Evolutionary conservation across 2,113 vertebrate genomes (phyloP).

Genomic region (Perca flavescens): DNA sequence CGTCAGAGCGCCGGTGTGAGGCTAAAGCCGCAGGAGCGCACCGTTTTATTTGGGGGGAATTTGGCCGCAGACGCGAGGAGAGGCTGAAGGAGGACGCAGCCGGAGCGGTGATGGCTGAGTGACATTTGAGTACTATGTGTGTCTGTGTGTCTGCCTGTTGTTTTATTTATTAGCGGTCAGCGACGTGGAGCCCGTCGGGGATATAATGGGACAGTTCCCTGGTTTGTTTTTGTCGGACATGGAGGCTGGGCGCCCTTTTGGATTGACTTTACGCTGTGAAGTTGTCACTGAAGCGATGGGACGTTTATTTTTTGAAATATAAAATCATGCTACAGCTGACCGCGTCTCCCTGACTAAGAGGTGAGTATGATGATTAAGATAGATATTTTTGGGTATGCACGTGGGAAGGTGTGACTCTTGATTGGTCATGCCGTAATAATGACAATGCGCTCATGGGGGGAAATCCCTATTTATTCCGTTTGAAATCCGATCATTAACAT

Average conservation of each 20-base stretch:
- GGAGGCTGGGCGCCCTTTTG: constrained; percentile 11
- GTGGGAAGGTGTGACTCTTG: constrained; percentile 1
- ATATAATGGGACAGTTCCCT: neutral
- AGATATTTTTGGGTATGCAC: neutral
- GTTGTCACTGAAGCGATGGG: constrained; percentile 21
- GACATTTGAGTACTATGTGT: constrained; percentile 32
- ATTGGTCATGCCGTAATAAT: constrained; percentile 8
- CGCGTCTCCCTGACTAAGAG: constrained; percentile 24
- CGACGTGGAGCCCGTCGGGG: neutral
- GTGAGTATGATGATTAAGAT: constrained; percentile 24
- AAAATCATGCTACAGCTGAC: constrained; percentile 11
- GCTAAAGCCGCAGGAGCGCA: constrained; percentile 11
- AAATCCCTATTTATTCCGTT: constrained; percentile 4
- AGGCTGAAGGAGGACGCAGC: constrained; percentile 56
- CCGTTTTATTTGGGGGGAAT: constrained; percentile 16
- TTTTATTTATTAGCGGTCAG: constrained; percentile 8
- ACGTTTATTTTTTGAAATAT: constrained; percentile 38
- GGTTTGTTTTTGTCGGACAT: constrained; percentile 14
- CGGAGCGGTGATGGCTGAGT: constrained; percentile 11
- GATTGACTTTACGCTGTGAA: constrained; percentile 42
- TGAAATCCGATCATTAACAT: neutral
- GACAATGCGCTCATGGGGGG: neutral
- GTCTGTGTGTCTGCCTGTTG: constrained; percentile 6
- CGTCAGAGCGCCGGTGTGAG: constrained; percentile 50
- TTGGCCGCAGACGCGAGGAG: constrained; percentile 62